A percentile compares a stretch with the other conserved stretches of the same genome.
Conservation (phyloP, 2,888 invertebrate species). For the Tinea trinotella region DNA sequence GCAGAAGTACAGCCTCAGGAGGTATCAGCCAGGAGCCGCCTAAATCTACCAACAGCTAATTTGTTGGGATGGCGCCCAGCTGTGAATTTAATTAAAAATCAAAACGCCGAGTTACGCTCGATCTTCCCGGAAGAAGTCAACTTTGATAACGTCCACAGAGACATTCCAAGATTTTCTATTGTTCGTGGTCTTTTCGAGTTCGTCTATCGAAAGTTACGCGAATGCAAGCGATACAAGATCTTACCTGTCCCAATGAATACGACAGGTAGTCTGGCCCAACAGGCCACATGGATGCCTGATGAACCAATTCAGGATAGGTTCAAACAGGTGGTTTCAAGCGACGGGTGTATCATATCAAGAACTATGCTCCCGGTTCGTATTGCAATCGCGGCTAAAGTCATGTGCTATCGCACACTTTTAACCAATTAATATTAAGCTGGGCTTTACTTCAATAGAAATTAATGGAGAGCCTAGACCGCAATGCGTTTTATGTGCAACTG, state of each 20-base stretch:
- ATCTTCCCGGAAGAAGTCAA: neutral
- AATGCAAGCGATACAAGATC: neutral
- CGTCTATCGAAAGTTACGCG: neutral
- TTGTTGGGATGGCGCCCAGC: neutral
- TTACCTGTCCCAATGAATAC: neutral
- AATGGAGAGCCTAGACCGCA: too few species aligned
- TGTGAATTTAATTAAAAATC: neutral
- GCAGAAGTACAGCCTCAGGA: neutral
- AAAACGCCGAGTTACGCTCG: neutral
- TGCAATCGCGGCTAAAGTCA: neutral
- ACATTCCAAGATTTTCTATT: neutral
- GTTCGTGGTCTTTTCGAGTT: neutral
- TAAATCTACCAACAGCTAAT: neutral
- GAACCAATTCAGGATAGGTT: neutral
- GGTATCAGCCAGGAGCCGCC: neutral
- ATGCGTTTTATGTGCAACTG: too few species aligned
- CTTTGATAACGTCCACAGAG: neutral
- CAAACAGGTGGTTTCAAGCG: neutral
- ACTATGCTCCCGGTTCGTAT: neutral
- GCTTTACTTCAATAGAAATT: too few species aligned
- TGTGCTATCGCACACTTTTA: neutral
- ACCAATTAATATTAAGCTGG: too few species aligned
- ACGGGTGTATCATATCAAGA: neutral
- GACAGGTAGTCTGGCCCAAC: neutral
- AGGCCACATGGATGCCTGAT: neutral